A percentile compares a stretch with the other conserved stretches of the same genome.
These are phyloP conservation scores for Periplaneta americana DNA, from an alignment of 1,140 invertebrate species.

Conservation along the genomic window DNA sequence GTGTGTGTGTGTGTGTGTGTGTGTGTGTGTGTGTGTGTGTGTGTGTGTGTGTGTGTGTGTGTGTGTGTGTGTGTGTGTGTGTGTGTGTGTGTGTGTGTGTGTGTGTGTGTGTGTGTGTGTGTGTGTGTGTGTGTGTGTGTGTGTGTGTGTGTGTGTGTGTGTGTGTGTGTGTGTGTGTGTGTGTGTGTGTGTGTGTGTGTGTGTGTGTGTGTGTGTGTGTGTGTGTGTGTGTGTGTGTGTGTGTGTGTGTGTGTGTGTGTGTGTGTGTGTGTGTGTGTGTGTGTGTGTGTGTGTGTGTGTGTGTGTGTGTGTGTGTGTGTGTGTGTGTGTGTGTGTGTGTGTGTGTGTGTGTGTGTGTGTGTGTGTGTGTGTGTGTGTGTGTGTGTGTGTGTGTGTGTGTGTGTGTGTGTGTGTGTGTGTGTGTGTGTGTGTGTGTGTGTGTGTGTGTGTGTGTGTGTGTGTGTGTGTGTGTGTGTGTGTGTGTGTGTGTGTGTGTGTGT, in stretches of 20 bases:
- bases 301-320: constrained; percentile 22
- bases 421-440: constrained; percentile 18
- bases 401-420: constrained; percentile 17
- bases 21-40: constrained; percentile 22
- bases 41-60: constrained; percentile 22
- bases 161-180: constrained; percentile 21
- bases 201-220: constrained; percentile 22
- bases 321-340: constrained; percentile 13
- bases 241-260: constrained; percentile 22
- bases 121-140: constrained; percentile 22
- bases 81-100: constrained; percentile 22
- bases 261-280: constrained; percentile 22
- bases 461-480: constrained; percentile 18
- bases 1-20: constrained; percentile 22
- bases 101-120: constrained; percentile 22
- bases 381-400: constrained; percentile 17
- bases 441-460: constrained; percentile 18
- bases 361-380: constrained; percentile 17
- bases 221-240: constrained; percentile 22
- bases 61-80: constrained; percentile 22
- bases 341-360: constrained; percentile 11
- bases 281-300: constrained; percentile 22
- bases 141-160: constrained; percentile 22
- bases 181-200: constrained; percentile 22
- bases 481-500: constrained; percentile 19